These are phyloP conservation scores for Tretioscincus oriximinensis DNA, from an alignment of 2,113 vertebrate genomes.

Conservation along the genomic window DNA sequence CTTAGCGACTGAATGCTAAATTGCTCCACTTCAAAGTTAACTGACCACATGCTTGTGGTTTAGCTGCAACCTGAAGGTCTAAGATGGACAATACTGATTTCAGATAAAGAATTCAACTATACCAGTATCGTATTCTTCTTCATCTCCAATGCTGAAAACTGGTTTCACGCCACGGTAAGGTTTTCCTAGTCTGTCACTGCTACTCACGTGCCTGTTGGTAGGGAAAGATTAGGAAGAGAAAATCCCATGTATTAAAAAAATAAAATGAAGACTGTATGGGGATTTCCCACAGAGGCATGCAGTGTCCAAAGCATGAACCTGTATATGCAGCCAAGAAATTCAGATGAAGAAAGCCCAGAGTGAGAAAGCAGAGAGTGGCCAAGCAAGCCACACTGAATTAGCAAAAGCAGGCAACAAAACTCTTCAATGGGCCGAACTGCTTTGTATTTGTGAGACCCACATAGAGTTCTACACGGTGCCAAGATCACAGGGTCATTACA, in stretches of 20 bases:
- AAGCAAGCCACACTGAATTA: conserved; percentile 50
- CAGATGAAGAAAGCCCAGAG: conserved; percentile 43
- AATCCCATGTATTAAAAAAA: not conserved
- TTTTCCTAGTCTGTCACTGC: conserved; percentile 94
- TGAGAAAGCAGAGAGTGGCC: conserved; percentile 50
- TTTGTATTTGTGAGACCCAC: conserved; percentile 1
- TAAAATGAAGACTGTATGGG: not conserved
- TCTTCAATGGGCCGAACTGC: conserved; percentile 19
- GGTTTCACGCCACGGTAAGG: conserved; percentile 97
- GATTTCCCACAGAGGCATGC: conserved; percentile 14
- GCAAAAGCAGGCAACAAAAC: conserved; percentile 34
- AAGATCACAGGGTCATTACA: too few species aligned
- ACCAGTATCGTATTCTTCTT: conserved; percentile 98
- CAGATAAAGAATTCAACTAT: conserved; percentile 32
- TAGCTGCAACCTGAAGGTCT: not conserved
- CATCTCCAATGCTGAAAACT: conserved; percentile 97
- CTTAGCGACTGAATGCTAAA: too few species aligned
- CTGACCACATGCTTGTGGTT: not conserved
- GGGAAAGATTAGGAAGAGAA: not conserved
- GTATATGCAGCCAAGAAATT: conserved; percentile 31
- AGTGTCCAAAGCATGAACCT: conserved; percentile 26
- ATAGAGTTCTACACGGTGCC: too few species aligned
- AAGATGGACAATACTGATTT: not conserved
- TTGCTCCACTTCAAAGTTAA: not conserved
- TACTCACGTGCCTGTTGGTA: conserved; percentile 89